Percentiles rank a stretch among this genome's conserved stretches.
These are phyloP conservation scores for Cyaniris semiargus DNA, from an alignment of 2,888 invertebrate species.

Conservation along the genomic window DNA sequence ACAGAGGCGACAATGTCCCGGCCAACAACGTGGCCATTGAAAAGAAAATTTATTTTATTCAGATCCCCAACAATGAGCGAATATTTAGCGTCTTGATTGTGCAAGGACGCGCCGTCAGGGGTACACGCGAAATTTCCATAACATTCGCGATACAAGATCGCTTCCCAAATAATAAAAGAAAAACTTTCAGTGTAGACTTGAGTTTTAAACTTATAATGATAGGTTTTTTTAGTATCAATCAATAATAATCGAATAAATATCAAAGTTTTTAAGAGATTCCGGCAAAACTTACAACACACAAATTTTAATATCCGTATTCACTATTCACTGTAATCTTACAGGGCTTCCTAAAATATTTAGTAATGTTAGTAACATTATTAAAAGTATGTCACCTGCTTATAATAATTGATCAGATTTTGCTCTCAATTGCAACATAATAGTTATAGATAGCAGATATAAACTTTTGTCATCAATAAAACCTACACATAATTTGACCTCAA, in stretches of 20 bases:
- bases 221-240: too few relatives aligned
- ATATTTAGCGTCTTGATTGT: constrained; percentile 57
- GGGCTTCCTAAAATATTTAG: too few relatives aligned
- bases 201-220: neutral
- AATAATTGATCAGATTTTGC: neutral
- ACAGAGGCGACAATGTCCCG: constrained; percentile 77
- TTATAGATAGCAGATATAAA: neutral
- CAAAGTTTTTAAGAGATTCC: too few relatives aligned
- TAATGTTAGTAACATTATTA: too few relatives aligned
- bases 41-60: constrained; percentile 76
- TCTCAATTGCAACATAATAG: neutral
- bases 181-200: neutral
- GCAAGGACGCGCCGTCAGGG: constrained; percentile 43
- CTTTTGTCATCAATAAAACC: constrained; percentile 18
- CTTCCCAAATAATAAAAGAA: neutral
- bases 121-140: constrained; percentile 31
- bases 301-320: too few relatives aligned
- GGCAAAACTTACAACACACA: too few relatives aligned
- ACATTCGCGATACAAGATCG: neutral
- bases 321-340: too few relatives aligned
- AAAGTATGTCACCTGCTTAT: neutral
- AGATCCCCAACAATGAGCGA: constrained; percentile 44
- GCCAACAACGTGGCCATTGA: constrained; percentile 72
- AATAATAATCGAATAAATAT: too few relatives aligned
- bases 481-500: constrained; percentile 17